Percentiles rank a stretch among this genome's conserved stretches.
Evolutionary conservation across 2,888 invertebrate genomes (phyloP).

Genomic region (Listrodromus nycthemerus): DNA sequence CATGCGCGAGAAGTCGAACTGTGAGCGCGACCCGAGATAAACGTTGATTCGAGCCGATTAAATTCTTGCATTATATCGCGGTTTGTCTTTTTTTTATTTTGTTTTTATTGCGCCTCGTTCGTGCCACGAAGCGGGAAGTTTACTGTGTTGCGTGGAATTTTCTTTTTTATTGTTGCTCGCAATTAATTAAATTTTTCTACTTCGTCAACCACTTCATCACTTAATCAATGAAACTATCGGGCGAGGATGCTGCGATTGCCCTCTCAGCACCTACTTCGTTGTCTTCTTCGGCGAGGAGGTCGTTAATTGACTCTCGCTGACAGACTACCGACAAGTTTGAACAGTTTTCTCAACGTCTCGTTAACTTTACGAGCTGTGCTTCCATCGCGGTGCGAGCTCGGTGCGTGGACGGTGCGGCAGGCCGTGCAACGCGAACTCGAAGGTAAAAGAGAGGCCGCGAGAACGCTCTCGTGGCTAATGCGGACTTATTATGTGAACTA

Average conservation of each 20-base stretch:
- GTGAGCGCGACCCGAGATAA: constrained; percentile 63
- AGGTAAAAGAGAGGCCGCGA: constrained; percentile 64
- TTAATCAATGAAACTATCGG: constrained; percentile 10
- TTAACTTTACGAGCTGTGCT: constrained; percentile 56
- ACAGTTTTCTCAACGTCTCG: constrained; percentile 56
- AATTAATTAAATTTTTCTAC: not conserved
- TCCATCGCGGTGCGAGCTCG: constrained; percentile 12
- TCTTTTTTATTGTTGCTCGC: not conserved
- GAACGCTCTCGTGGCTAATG: constrained; percentile 64
- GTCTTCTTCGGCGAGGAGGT: constrained; percentile 3
- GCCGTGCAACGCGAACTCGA: constrained; percentile 44
- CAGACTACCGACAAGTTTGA: constrained; percentile 60
- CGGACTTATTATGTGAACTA: constrained; percentile 71
- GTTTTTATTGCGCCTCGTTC: not conserved
- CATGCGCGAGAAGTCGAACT: constrained; percentile 52
- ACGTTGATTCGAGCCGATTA: constrained; percentile 65
- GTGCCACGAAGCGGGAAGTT: constrained; percentile 50
- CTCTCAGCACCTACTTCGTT: constrained; percentile 21
- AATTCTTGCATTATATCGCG: constrained; percentile 60
- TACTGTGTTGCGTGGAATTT: constrained; percentile 14
- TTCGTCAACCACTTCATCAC: not conserved
- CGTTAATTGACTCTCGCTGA: constrained; percentile 62
- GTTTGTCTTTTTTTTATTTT: constrained; percentile 45
- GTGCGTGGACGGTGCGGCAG: constrained; percentile 42
- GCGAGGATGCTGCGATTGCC: constrained; percentile 11